Evolutionary conservation across 1,140 invertebrate genomes (phyloP).

Genomic region (Ctenoplectra terminalis): DNA sequence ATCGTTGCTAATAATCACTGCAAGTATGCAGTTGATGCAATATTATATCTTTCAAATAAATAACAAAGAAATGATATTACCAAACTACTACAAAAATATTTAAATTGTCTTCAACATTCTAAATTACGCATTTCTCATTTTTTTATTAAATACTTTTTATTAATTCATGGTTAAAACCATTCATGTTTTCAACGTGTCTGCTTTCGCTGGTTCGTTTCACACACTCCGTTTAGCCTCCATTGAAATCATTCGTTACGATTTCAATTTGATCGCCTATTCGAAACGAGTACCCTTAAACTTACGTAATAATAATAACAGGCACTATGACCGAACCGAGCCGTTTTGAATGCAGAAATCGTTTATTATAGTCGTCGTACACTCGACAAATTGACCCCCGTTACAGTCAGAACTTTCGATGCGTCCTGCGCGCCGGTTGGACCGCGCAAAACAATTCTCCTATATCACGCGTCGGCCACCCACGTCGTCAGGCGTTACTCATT

Average conservation of each 20-base stretch:
- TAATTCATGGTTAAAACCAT: no score
- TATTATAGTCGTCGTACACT: neutral
- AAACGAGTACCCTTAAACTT: neutral
- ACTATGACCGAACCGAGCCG: neutral
- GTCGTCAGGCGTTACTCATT: neutral
- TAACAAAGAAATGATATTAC: no score
- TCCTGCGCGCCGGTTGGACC: neutral
- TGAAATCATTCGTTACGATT: neutral
- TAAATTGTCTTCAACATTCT: no score
- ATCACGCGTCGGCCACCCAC: constrained; percentile 10
- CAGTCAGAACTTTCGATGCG: neutral
- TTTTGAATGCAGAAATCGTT: neutral
- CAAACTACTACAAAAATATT: neutral
- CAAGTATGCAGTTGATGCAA: no score
- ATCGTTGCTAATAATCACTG: no score
- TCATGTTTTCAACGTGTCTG: neutral
- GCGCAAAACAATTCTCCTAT: neutral
- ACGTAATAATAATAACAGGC: neutral
- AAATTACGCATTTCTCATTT: neutral
- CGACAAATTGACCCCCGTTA: neutral
- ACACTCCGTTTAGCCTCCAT: no score
- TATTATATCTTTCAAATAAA: no score
- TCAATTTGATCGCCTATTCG: neutral
- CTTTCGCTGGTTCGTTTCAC: no score
- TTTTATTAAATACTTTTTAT: neutral